Percentiles rank a stretch among this genome's conserved stretches.
Conservation (phyloP, 1,140 invertebrate genomes). For the Drosophila watanabei region DNA sequence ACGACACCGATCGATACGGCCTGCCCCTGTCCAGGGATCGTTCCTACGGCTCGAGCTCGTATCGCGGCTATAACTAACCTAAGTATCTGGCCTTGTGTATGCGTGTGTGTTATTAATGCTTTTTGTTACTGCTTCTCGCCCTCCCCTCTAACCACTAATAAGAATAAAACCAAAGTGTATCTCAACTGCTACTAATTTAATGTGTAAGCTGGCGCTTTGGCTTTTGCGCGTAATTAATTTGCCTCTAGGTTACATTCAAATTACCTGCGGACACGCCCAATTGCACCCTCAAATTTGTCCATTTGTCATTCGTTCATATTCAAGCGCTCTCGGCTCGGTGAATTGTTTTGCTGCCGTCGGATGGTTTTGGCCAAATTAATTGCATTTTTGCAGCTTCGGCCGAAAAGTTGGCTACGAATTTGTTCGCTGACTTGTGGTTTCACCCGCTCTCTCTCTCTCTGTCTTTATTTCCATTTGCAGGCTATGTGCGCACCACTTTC, state of each 20-base stretch:
- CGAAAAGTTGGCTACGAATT: conserved; percentile 50
- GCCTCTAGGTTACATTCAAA: conserved; percentile 47
- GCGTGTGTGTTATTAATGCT: conserved; percentile 19
- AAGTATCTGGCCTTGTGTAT: conserved; percentile 20
- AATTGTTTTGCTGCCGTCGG: neutral
- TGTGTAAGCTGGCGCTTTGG: conserved; percentile 38
- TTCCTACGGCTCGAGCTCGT: conserved; percentile 43
- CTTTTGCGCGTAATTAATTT: conserved; percentile 53
- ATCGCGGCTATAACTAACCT: conserved; percentile 72
- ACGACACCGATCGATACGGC: conserved; percentile 77
- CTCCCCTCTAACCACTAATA: conserved; percentile 4
- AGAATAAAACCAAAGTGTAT: conserved; percentile 40
- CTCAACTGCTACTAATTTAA: conserved; percentile 43
- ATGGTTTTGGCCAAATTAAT: conserved; percentile 6
- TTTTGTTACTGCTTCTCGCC: conserved; percentile 31
- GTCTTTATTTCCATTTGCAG: conserved; percentile 33
- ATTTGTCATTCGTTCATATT: conserved; percentile 53
- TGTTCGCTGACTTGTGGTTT: conserved; percentile 14
- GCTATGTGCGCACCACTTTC: conserved; percentile 58
- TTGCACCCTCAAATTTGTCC: conserved; percentile 65
- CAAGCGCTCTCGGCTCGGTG: conserved; percentile 27
- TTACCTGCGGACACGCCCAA: conserved; percentile 66
- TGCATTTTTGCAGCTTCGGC: conserved; percentile 24
- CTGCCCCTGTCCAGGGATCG: conserved; percentile 64
- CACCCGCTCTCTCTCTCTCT: conserved; percentile 11